Percentiles rank a stretch among this genome's conserved stretches.
phyloP scores from a whole-genome alignment of 1,140 invertebrate genomes.

The Ceratina japonica region DNA sequence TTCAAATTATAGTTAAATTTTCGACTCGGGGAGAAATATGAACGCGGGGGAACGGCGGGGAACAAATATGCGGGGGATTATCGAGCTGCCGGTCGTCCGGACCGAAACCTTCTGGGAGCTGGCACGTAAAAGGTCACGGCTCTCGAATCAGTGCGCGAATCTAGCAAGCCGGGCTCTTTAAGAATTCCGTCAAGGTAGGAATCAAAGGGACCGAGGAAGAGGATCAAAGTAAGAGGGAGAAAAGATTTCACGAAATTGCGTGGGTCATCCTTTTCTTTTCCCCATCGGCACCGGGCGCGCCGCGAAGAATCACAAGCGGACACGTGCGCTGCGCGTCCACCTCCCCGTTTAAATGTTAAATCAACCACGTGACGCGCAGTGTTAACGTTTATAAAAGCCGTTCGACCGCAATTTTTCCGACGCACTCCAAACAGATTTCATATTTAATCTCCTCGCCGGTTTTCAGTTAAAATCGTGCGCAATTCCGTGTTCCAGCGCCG shows the following conservation, averaged over 20 bases:
- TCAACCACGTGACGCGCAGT: slow-evolving; percentile 8
- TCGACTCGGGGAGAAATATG: no score
- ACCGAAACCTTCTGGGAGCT: not conserved
- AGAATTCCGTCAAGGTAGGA: slow-evolving; percentile 44
- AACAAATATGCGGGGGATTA: not conserved
- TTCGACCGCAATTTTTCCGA: no score
- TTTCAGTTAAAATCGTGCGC: not conserved
- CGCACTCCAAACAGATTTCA: not conserved
- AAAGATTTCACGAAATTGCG: slow-evolving; percentile 44
- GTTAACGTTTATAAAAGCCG: slow-evolving; percentile 14
- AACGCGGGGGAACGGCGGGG: not conserved
- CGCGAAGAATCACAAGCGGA: slow-evolving; percentile 27
- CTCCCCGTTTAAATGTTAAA: slow-evolving; percentile 35
- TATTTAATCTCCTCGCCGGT: not conserved
- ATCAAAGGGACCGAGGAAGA: slow-evolving; percentile 26
- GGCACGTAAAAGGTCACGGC: slow-evolving; percentile 19
- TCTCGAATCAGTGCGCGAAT: slow-evolving; percentile 27
- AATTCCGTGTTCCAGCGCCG: no score
- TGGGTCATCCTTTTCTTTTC: slow-evolving; percentile 35
- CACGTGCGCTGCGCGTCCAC: not conserved
- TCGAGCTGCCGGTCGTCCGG: not conserved
- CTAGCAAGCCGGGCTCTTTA: slow-evolving; percentile 15
- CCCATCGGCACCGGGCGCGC: not conserved
- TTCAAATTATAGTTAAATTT: no score
- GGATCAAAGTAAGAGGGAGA: slow-evolving; percentile 3